phyloP scores from a whole-genome alignment of 2,113 vertebrate genomes.

The Globicephala melas region DNA sequence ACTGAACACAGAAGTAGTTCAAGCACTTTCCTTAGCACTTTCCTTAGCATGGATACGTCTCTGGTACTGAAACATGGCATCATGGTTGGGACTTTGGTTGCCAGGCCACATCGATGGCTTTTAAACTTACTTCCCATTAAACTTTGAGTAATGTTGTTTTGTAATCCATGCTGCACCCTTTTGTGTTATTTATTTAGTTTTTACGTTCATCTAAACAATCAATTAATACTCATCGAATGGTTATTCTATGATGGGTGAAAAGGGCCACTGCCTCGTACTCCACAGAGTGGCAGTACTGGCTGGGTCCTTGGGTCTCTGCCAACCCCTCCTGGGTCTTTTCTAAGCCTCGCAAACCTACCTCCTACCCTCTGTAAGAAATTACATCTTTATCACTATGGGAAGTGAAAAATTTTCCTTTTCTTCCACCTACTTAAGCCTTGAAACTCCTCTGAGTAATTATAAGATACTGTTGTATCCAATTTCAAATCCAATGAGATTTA shows the following conservation, averaged over 20 bases:
- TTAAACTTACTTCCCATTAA: background rate
- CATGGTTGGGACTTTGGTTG: background rate
- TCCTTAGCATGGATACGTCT: background rate
- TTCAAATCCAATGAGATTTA: slow-evolving; percentile 27
- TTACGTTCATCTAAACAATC: background rate
- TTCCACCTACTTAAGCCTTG: background rate
- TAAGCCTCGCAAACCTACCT: background rate
- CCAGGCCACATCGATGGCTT: background rate
- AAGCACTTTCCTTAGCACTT: background rate
- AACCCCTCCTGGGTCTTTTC: background rate
- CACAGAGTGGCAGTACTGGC: background rate
- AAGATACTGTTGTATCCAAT: slow-evolving; percentile 35
- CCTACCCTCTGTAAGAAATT: background rate
- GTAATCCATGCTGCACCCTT: background rate
- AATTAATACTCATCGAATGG: background rate
- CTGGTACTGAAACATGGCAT: background rate
- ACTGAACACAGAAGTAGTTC: background rate
- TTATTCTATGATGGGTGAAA: background rate
- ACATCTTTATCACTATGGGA: background rate
- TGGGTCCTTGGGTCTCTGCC: background rate
- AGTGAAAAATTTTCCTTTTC: slow-evolving; percentile 3
- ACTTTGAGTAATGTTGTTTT: background rate
- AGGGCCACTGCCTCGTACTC: background rate
- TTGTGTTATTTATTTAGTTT: background rate
- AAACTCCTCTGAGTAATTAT: slow-evolving; percentile 33